phyloP scores from a whole-genome alignment of 2,888 invertebrate species.

The Sesia bembeciformis region DNA sequence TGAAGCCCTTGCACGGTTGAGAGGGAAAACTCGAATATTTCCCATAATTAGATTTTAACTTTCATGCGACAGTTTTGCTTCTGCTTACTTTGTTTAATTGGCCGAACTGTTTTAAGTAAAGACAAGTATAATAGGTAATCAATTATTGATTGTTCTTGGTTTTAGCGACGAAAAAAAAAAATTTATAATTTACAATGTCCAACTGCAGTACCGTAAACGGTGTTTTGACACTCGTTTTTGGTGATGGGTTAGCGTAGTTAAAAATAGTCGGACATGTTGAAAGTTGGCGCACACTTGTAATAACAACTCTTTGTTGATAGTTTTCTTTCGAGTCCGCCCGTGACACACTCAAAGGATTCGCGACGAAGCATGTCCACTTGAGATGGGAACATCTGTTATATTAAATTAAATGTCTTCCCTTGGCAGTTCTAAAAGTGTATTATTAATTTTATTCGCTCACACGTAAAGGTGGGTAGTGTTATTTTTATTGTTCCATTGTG shows the following conservation, averaged over 20 bases:
- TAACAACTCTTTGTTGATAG: constrained; percentile 58
- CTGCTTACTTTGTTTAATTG: background rate
- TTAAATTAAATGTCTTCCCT: constrained; percentile 51
- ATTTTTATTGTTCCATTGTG: too few species aligned
- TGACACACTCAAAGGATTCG: constrained; percentile 62
- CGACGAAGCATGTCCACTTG: constrained; percentile 43
- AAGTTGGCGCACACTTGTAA: constrained; percentile 36
- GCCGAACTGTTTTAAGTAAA: too few species aligned
- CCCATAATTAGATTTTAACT: constrained; percentile 39
- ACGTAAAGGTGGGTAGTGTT: too few species aligned
- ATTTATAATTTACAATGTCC: too few species aligned
- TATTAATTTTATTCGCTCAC: background rate
- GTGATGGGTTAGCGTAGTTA: background rate
- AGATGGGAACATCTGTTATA: constrained; percentile 56
- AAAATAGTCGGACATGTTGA: background rate
- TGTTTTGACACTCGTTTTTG: too few species aligned
- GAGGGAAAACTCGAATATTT: constrained; percentile 22
- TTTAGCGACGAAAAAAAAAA: too few species aligned
- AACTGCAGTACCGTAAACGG: too few species aligned
- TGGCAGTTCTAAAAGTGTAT: background rate
- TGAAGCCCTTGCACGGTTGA: constrained; percentile 21
- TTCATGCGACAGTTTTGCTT: constrained; percentile 4
- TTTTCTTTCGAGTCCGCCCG: constrained; percentile 45
- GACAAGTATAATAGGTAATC: too few species aligned
- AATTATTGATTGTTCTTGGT: too few species aligned